phyloP scores from a whole-genome alignment of 2,797 vertebrate species.

The Brotula barbata region DNA sequence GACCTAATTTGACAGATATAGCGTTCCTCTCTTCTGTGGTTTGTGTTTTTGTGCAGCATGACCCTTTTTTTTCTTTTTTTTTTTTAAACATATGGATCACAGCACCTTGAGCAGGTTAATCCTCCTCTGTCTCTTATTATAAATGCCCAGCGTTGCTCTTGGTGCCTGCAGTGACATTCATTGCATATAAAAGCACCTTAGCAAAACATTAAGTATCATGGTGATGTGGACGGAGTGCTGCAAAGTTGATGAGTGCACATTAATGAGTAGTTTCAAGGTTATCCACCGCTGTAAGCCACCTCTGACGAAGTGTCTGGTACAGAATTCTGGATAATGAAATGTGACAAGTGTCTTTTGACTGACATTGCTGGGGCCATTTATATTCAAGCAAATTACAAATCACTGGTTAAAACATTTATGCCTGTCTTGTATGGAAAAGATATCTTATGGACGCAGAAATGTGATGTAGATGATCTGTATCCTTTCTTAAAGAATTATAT shows the following conservation, averaged over 20 bases:
- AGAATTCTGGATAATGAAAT: constrained; percentile 69
- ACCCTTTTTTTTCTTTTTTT: too few relatives aligned
- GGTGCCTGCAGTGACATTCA: neutral
- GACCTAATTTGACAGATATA: too few relatives aligned
- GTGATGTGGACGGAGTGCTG: constrained; percentile 46
- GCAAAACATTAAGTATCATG: constrained; percentile 15
- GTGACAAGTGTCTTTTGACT: constrained; percentile 77
- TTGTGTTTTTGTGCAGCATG: too few relatives aligned
- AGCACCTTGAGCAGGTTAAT: constrained; percentile 6
- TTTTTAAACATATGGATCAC: too few relatives aligned
- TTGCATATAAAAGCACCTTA: constrained; percentile 21
- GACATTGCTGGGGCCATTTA: constrained; percentile 71
- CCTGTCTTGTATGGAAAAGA: constrained; percentile 3
- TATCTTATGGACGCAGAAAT: neutral
- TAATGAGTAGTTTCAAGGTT: constrained; percentile 76
- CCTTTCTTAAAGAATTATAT: neutral
- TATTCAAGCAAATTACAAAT: constrained; percentile 66
- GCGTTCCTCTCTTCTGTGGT: too few relatives aligned
- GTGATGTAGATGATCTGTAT: neutral
- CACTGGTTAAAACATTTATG: constrained; percentile 44
- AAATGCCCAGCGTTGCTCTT: neutral
- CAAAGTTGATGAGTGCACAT: constrained; percentile 72
- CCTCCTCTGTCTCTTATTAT: neutral
- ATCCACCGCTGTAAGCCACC: constrained; percentile 69
- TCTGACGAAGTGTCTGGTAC: constrained; percentile 59